Percentiles rank a stretch among this genome's conserved stretches.
Conservation (phyloP, 2,888 invertebrate species). For the Nomada fabriciana region DNA sequence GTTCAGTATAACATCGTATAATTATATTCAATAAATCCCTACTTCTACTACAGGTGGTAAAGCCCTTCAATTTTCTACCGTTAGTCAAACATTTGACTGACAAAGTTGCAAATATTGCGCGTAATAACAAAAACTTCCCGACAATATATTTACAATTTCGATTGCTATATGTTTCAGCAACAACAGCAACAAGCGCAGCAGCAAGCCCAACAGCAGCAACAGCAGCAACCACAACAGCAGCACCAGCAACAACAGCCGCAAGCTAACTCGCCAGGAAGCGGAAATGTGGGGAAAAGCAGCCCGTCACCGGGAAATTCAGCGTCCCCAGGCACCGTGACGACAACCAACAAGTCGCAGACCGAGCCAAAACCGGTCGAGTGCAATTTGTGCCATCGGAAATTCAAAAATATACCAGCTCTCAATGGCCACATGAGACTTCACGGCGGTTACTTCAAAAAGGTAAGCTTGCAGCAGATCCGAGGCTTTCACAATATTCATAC, state of each 20-base stretch:
- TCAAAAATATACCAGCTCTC: constrained; percentile 98
- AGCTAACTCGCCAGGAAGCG: constrained; percentile 81
- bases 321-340: constrained; percentile 81
- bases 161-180: constrained; percentile 61
- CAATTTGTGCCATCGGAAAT: constrained; percentile 96
- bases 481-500: background rate
- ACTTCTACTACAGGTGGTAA: too few species aligned
- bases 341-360: constrained; percentile 84
- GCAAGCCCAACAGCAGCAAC: constrained; percentile 77
- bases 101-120: background rate
- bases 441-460: constrained; percentile 98
- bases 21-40: too few species aligned
- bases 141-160: background rate
- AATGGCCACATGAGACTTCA: constrained; percentile 99
- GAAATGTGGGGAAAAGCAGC: constrained; percentile 80
- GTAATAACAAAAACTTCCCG: background rate
- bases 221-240: constrained; percentile 76
- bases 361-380: constrained; percentile 96
- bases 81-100: background rate
- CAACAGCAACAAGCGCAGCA: constrained; percentile 78
- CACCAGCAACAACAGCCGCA: constrained; percentile 77
- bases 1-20: background rate
- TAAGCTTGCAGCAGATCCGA: constrained; percentile 77
- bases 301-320: constrained; percentile 79
- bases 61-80: too few species aligned